These are phyloP conservation scores for Euleptes europaea DNA, from an alignment of 2,113 vertebrate species.

Conservation along the genomic window DNA sequence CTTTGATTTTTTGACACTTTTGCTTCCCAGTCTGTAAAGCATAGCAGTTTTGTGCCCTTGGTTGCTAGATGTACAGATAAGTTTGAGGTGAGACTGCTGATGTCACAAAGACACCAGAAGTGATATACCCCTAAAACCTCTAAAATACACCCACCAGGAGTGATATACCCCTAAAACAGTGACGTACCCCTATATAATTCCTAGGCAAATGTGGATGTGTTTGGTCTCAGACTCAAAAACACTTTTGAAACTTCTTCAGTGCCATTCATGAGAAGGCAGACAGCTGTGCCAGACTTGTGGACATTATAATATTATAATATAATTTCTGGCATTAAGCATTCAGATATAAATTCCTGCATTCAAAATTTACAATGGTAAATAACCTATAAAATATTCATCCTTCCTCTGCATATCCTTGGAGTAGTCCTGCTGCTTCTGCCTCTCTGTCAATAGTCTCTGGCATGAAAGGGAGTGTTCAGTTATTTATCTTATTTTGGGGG, in stretches of 20 bases:
- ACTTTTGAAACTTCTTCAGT: no score
- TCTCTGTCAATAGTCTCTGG: constrained; percentile 51
- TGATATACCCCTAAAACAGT: neutral
- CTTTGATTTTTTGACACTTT: no score
- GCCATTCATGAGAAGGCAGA: no score
- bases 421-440: constrained; percentile 35
- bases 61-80: no score
- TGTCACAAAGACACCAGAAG: neutral
- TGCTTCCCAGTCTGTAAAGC: no score
- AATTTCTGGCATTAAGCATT: constrained; percentile 19
- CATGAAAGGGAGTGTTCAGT: constrained; percentile 43
- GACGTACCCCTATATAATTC: neutral
- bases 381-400: constrained; percentile 10
- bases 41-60: no score
- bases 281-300: no score
- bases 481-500: constrained; percentile 32
- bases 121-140: no score
- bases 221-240: no score
- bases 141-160: no score
- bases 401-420: neutral
- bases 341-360: constrained; percentile 45
- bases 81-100: neutral
- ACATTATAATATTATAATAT: neutral
- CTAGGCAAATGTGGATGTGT: no score
- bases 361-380: constrained; percentile 40